Evolutionary conservation across 2,797 vertebrate species (phyloP).

Genomic region (Distichodus sexfasciatus): DNA sequence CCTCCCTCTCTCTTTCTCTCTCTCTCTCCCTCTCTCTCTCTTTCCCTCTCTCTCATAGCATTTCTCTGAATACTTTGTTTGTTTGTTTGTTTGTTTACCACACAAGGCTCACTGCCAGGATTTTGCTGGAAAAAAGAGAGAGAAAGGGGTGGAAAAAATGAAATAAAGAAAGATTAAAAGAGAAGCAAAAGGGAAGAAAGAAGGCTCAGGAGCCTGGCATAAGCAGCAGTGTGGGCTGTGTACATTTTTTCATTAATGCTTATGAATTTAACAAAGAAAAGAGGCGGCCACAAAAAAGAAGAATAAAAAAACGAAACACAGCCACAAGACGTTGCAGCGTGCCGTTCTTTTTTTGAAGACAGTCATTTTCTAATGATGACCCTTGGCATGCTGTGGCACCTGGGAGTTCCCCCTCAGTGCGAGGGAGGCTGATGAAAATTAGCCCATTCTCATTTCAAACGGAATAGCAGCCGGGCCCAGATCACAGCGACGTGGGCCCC

Average conservation of each 20-base stretch:
- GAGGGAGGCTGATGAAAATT: slow-evolving; percentile 96
- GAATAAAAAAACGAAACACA: slow-evolving; percentile 69
- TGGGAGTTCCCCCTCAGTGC: slow-evolving; percentile 86
- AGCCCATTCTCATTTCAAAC: slow-evolving; percentile 99
- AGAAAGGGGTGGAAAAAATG: slow-evolving; percentile 50
- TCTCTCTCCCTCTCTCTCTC: slow-evolving; percentile 44
- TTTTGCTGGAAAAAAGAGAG: slow-evolving; percentile 47
- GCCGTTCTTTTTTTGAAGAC: slow-evolving; percentile 83
- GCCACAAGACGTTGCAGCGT: slow-evolving; percentile 78
- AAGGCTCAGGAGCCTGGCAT: slow-evolving; percentile 58
- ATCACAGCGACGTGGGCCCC: slow-evolving; percentile 87
- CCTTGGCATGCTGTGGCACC: slow-evolving; percentile 95
- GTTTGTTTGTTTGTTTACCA: slow-evolving; percentile 64
- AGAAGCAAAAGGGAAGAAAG: slow-evolving; percentile 46
- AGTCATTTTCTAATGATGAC: slow-evolving; percentile 97
- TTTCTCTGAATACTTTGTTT: slow-evolving; percentile 38
- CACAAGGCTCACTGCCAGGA: slow-evolving; percentile 59
- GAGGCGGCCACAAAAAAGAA: slow-evolving; percentile 36
- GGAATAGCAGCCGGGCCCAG: slow-evolving; percentile 96
- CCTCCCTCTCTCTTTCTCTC: slow-evolving; percentile 45
- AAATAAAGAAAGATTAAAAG: slow-evolving; percentile 49
- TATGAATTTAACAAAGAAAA: slow-evolving; percentile 88
- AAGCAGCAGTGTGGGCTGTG: slow-evolving; percentile 59
- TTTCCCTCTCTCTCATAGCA: slow-evolving; percentile 16
- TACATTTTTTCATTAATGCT: slow-evolving; percentile 92